phyloP scores from a whole-genome alignment of 2,888 invertebrate genomes.

The Neria commutata region DNA sequence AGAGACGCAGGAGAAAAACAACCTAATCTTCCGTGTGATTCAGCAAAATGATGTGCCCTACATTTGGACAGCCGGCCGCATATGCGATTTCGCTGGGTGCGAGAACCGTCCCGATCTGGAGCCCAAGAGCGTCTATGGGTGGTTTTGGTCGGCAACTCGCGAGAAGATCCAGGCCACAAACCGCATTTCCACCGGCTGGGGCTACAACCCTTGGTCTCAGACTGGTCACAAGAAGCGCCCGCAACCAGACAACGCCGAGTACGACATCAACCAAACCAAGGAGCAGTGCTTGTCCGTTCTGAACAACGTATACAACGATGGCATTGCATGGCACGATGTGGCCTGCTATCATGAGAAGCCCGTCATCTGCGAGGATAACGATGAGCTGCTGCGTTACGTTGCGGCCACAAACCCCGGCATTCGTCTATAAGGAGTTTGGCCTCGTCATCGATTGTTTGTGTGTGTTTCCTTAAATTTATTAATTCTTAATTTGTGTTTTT shows the following conservation, averaged over 20 bases:
- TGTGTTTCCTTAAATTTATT: constrained; percentile 33
- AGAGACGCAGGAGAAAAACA: constrained; percentile 89
- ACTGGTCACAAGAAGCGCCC: constrained; percentile 88
- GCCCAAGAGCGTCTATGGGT: constrained; percentile 83
- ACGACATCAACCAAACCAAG: constrained; percentile 84
- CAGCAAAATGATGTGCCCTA: constrained; percentile 89
- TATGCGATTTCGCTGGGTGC: constrained; percentile 93
- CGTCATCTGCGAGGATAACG: constrained; percentile 88
- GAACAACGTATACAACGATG: constrained; percentile 92
- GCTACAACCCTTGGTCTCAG: constrained; percentile 88
- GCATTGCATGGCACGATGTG: constrained; percentile 93
- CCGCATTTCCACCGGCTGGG: constrained; percentile 66
- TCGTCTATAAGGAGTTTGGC: constrained; percentile 70
- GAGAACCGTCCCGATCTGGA: constrained; percentile 84
- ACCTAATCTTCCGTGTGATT: constrained; percentile 85
- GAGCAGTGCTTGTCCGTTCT: constrained; percentile 87
- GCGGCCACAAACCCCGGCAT: constrained; percentile 83
- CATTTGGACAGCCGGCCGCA: constrained; percentile 91
- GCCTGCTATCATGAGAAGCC: constrained; percentile 94
- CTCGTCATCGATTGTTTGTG: constrained; percentile 17
- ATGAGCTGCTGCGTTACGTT: constrained; percentile 84
- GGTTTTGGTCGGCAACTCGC: constrained; percentile 93
- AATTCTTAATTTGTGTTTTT: constrained; percentile 23
- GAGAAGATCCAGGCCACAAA: constrained; percentile 86
- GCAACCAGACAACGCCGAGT: constrained; percentile 91